Percentiles rank a stretch among this genome's conserved stretches.
Conservation (phyloP, 2,113 vertebrate genomes). For the Sander vitreus region DNA sequence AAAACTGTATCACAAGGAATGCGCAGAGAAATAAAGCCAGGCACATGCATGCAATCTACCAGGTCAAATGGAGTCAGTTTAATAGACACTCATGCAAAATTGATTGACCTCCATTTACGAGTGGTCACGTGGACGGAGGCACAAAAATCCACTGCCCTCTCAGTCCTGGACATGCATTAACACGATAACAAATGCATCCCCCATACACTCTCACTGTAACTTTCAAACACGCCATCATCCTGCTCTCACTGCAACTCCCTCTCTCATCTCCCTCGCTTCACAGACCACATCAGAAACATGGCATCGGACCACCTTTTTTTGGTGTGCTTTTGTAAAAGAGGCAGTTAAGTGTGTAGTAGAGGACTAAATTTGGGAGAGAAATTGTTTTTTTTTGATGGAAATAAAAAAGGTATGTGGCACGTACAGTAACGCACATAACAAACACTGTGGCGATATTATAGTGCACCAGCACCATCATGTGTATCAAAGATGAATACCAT, state of each 20-base stretch:
- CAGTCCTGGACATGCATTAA: slow-evolving; percentile 43
- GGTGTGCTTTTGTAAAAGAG: slow-evolving; percentile 50
- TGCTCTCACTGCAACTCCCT: slow-evolving; percentile 13
- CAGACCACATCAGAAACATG: slow-evolving; percentile 57
- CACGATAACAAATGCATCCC: slow-evolving; percentile 20
- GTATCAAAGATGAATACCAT: slow-evolving; percentile 49
- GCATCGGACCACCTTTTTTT: slow-evolving; percentile 14
- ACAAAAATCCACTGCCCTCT: background rate
- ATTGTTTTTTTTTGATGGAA: slow-evolving; percentile 66
- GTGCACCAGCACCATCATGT: slow-evolving; percentile 78
- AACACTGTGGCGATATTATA: background rate
- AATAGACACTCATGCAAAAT: slow-evolving; percentile 71
- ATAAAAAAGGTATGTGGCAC: slow-evolving; percentile 39
- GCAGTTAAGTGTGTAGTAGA: slow-evolving; percentile 57
- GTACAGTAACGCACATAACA: slow-evolving; percentile 38
- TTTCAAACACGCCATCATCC: slow-evolving; percentile 14
- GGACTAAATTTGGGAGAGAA: slow-evolving; percentile 60
- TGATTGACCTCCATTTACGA: slow-evolving; percentile 63
- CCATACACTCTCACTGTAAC: slow-evolving; percentile 8
- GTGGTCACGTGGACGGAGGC: slow-evolving; percentile 38
- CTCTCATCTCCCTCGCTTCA: slow-evolving; percentile 20
- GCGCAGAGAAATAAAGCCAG: background rate
- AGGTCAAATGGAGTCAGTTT: slow-evolving; percentile 53
- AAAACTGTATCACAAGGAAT: background rate
- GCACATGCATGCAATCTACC: background rate